These are phyloP conservation scores for Hirtodrosophila histrioides DNA, from an alignment of 2,888 invertebrate species.

Conservation along the genomic window DNA sequence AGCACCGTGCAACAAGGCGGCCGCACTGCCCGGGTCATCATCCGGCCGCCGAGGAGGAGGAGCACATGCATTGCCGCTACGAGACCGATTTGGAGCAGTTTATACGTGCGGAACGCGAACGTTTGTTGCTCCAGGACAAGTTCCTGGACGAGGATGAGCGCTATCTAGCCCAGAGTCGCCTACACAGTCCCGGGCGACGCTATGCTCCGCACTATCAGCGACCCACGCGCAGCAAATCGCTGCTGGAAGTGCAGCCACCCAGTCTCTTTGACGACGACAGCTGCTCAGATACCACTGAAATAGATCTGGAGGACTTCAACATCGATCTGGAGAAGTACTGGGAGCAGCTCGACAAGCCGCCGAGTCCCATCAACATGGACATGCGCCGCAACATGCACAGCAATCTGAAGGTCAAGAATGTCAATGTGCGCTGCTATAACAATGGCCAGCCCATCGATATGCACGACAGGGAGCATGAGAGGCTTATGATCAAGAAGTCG, in stretches of 20 bases:
- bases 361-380: constrained; percentile 83
- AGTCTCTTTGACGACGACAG: constrained; percentile 83
- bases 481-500: constrained; percentile 83
- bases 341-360: constrained; percentile 84
- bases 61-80: constrained; percentile 82
- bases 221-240: constrained; percentile 82
- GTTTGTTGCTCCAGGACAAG: constrained; percentile 82
- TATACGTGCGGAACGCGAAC: constrained; percentile 83
- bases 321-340: constrained; percentile 84
- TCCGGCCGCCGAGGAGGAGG: constrained; percentile 83
- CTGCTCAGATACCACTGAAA: constrained; percentile 84
- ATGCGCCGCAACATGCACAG: constrained; percentile 84
- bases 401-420: constrained; percentile 83
- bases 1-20: constrained; percentile 42
- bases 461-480: constrained; percentile 83
- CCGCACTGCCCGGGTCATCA: constrained; percentile 79
- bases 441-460: constrained; percentile 83
- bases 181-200: constrained; percentile 45
- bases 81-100: constrained; percentile 83
- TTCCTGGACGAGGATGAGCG: constrained; percentile 83
- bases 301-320: constrained; percentile 84
- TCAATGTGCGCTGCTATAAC: constrained; percentile 83
- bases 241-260: constrained; percentile 83
- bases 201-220: constrained; percentile 45
- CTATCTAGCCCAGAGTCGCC: constrained; percentile 68